Base-by-base conservation (phyloP, 2,888 invertebrate species). In the Hypercompe scribonia region DNA sequence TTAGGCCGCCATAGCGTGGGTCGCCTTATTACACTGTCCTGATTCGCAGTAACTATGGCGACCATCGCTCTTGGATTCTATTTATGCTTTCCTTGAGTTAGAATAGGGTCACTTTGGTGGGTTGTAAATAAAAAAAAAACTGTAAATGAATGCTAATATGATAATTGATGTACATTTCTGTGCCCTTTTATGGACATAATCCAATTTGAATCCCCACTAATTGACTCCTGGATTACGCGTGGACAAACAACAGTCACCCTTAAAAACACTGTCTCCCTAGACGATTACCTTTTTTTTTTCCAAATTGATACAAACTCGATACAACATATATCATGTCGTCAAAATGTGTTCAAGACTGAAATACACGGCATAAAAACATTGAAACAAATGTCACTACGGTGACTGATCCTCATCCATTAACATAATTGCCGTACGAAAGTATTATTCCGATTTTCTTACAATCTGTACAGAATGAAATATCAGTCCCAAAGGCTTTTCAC, bases 401-500 rank as follows among this genome's bases (percentile, higher is more conserved):
- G 31, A 61, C 36, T 61, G 21, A 61, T 69, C 31, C 31, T 31
- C 24, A 5, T 65, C 10, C 46, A 70, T 70, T 13, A 50, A 50
- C n/a, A 50, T 50, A 34, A 50, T 65, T 50, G 39, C 34, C 21
- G 28, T 34, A 54, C 15, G 50, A 63, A 50, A 34, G 46, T n/a
- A 50, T 64, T 64, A 15, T 65, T 36, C 34, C 50, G 21, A 70
- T 33, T 70, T 50, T 50, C 65, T 65, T 65, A 36, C 70, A 50
- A 65, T 71, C 36, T n/a, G 39, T 66, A 66, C 5, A 54, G 39
- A 76, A 76, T 81, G 77, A 75, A 78, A 79, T 84, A 80, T 76
- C 77, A 76, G 71, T 85, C 87, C 84, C 84, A 65, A 85, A 86
- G 81, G 89, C 75, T 74, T 84, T 84, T 73, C 78, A 81, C 75